These are phyloP conservation scores for Microplitis manilae DNA, from an alignment of 2,888 invertebrate species.

Conservation along the genomic window DNA sequence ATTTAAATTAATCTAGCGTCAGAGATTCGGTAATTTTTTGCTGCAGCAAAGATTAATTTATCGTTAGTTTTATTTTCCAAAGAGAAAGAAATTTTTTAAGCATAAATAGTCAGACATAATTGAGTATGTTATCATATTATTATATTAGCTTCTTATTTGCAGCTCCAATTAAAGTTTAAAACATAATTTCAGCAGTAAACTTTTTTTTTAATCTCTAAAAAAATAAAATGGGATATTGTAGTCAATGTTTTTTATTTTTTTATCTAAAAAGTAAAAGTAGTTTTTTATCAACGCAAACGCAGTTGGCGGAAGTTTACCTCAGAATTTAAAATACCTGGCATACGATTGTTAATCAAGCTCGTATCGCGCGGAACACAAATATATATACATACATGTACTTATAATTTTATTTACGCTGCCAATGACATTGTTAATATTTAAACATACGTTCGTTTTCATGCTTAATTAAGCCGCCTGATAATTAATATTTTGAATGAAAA, in stretches of 20 bases:
- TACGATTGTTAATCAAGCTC: not conserved
- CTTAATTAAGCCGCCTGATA: not conserved
- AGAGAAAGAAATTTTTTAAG: not conserved
- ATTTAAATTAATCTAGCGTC: not conserved
- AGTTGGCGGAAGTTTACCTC: not conserved
- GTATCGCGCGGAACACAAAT: not conserved
- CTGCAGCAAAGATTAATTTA: too few species aligned
- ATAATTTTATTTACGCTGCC: not conserved
- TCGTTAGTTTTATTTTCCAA: not conserved
- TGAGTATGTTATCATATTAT: not conserved
- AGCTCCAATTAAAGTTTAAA: not conserved
- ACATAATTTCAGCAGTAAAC: not conserved
- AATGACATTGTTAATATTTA: not conserved
- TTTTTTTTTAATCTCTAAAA: not conserved
- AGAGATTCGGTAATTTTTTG: not conserved
- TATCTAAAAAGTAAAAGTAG: not conserved
- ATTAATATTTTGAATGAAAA: not conserved
- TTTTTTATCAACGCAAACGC: constrained; percentile 1
- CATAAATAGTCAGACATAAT: not conserved
- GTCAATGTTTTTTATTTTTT: not conserved
- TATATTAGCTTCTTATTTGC: not conserved
- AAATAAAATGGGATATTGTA: not conserved
- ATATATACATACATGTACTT: not conserved
- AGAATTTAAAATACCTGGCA: constrained; percentile 12
- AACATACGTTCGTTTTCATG: not conserved